These are phyloP conservation scores for Rhineura floridana DNA, from an alignment of 2,113 vertebrate species.

Conservation along the genomic window DNA sequence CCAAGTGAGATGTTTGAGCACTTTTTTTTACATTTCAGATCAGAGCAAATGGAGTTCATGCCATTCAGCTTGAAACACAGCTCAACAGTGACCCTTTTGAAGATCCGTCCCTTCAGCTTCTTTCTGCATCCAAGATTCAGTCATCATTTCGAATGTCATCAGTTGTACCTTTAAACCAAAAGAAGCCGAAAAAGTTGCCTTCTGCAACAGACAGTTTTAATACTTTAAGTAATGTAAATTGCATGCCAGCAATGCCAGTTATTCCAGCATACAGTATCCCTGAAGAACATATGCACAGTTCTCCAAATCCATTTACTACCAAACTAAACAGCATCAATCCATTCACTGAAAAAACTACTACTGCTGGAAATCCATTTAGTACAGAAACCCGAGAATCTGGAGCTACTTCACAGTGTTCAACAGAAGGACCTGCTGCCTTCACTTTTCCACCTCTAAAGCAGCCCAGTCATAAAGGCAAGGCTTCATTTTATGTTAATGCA, in stretches of 20 bases:
- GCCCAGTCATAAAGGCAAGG: slow-evolving; percentile 49
- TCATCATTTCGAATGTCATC: slow-evolving; percentile 60
- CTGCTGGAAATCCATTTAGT: slow-evolving; percentile 76
- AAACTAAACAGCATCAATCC: slow-evolving; percentile 82
- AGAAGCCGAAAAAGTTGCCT: slow-evolving; percentile 74
- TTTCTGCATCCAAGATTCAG: slow-evolving; percentile 79
- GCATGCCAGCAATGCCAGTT: slow-evolving; percentile 79
- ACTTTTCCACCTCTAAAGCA: slow-evolving; percentile 59
- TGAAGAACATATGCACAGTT: slow-evolving; percentile 78
- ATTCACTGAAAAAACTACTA: slow-evolving; percentile 75
- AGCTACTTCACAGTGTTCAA: slow-evolving; percentile 64
- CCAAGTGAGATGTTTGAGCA: slow-evolving; percentile 15
- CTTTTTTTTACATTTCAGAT: slow-evolving; percentile 68
- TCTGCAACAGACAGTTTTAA: slow-evolving; percentile 68
- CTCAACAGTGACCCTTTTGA: slow-evolving; percentile 84
- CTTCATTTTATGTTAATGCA: slow-evolving; percentile 60
- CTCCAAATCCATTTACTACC: slow-evolving; percentile 77
- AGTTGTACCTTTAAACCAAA: slow-evolving; percentile 68
- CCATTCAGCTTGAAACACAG: slow-evolving; percentile 80
- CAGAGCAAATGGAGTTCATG: slow-evolving; percentile 76
- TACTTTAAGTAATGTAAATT: slow-evolving; percentile 55
- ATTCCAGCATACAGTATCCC: slow-evolving; percentile 78
- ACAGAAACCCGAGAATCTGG: slow-evolving; percentile 49
- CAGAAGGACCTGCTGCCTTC: slow-evolving; percentile 59
- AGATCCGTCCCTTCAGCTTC: slow-evolving; percentile 80